Base-by-base conservation (phyloP, 2,888 invertebrate genomes). In the Sphaerophoria taeniata region DNA sequence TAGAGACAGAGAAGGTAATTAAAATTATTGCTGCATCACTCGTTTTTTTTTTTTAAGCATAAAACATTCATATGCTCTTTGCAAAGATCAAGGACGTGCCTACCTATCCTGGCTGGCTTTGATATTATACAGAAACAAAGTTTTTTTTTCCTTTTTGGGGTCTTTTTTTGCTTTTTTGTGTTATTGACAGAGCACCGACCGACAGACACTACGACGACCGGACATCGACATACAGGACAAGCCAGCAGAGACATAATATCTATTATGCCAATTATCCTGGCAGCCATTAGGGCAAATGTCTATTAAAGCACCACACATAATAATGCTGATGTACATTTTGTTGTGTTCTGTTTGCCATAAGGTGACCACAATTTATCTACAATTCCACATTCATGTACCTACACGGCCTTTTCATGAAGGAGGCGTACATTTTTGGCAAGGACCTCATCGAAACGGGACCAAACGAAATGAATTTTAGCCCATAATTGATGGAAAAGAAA, bases 21-120 rank as follows among this genome's bases (percentile, higher is more conserved):
- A 85, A 77, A 85, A 85, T 85, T 85, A 85, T 85, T 73, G 70
- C 65, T 47, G 81, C 70, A 60, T 60, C 60, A 76, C 85, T 85
- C 76, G 80, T 55, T 76, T 63, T 34, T 24, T 34, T 24, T 24
- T 24, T 14, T 75, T 61, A 55, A 61, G 67, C 71, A 49, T 75
- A 16, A 72, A 80, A 71, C 74, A 80, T 80, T 67, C 71, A 84
- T 58, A 14, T 69, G 75, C 14, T 49, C 67, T 11, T 14, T 7
- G 39, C 65, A 67, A 85, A 85, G 85, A 85, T 85, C 85, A 85
- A 85, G 85, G 85, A 85, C 85, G 69, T 43, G 47, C 14, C 24
- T 24, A 24, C 24, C 11, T 71, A 65, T 72, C n/a, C 24, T 36
- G 36, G 34, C 14, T 69, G 9, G 43, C 43, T 55, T 36, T 34